Conservation (phyloP, 2,888 invertebrate genomes). For the Ceramica pisi region DNA sequence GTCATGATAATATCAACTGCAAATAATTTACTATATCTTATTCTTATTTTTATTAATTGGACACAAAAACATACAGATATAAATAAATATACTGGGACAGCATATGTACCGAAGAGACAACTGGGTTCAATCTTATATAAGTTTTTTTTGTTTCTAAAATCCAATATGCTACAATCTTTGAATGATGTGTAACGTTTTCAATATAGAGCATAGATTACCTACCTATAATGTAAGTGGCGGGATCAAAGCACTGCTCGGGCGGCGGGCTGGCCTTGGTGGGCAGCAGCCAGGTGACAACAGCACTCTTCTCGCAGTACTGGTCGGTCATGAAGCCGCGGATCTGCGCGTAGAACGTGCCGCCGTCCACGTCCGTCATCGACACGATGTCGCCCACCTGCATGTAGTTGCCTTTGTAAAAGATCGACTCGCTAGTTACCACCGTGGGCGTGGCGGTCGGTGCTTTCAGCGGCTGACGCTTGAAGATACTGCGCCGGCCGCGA, state of each 20-base stretch:
- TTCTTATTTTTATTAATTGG: neutral
- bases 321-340: conserved; percentile 97
- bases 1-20: neutral
- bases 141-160: too few species aligned
- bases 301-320: conserved; percentile 98
- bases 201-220: conserved; percentile 30
- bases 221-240: conserved; percentile 97
- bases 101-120: too few species aligned
- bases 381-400: conserved; percentile 98
- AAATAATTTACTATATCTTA: neutral
- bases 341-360: conserved; percentile 96
- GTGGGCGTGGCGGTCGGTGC: conserved; percentile 95
- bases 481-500: conserved; percentile 94
- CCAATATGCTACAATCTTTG: too few species aligned
- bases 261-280: conserved; percentile 96
- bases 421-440: conserved; percentile 94
- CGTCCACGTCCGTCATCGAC: conserved; percentile 94
- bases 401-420: conserved; percentile 90
- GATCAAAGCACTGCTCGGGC: conserved; percentile 95
- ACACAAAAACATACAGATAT: too few species aligned
- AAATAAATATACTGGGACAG: too few species aligned
- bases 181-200: neutral
- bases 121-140: too few species aligned
- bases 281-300: conserved; percentile 97
- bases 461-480: conserved; percentile 95